Conservation (phyloP, 2,888 invertebrate species). For the Poecilobothrus nobilitatus region DNA sequence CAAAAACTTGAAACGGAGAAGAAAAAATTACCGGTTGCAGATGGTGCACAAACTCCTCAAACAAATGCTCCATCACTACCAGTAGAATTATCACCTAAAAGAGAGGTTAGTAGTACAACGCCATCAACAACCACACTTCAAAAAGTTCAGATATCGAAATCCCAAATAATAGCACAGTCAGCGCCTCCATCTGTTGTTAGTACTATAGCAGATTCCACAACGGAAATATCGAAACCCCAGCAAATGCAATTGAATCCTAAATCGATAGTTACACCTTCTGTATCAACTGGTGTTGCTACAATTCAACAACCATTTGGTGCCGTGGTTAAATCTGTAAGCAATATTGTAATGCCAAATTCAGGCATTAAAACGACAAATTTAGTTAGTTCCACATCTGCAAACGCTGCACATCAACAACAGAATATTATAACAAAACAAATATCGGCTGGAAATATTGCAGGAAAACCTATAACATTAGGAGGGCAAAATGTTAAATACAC, state of each 20-base stretch:
- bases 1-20: constrained; percentile 35
- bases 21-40: neutral
- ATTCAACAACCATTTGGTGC: neutral
- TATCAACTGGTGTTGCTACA: too few species aligned
- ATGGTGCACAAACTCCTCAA: neutral
- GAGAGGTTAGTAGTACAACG: neutral
- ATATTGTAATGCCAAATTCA: neutral
- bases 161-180: neutral
- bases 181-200: neutral
- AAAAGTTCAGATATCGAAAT: neutral
- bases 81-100: neutral
- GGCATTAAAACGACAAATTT: neutral
- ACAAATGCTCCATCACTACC: neutral
- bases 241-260: neutral
- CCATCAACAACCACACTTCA: neutral
- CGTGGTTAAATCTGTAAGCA: neutral
- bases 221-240: neutral
- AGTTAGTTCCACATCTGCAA: constrained; percentile 1
- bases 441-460: neutral
- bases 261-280: neutral
- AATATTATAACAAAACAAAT: neutral
- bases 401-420: neutral
- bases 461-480: neutral
- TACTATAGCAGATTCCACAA: constrained; percentile 7
- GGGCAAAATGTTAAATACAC: constrained; percentile 12